A percentile compares a stretch with the other conserved stretches of the same genome.
Conservation (phyloP, 2,888 invertebrate genomes). For the Pterostichus madidus region DNA sequence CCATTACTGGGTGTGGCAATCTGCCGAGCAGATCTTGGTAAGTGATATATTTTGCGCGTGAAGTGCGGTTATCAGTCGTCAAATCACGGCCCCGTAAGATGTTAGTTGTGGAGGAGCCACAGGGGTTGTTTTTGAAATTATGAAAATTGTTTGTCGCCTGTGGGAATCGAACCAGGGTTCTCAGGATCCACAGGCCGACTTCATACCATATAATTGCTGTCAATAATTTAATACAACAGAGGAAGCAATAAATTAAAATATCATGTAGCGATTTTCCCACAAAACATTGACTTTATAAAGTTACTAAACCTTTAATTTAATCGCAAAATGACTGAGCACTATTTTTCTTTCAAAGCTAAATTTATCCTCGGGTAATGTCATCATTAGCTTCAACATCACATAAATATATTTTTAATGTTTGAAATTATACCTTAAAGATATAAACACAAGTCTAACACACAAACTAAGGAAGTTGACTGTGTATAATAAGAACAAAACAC, state of each 20-base stretch:
- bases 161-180: too few species aligned
- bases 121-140: too few species aligned
- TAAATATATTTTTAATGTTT: slow-evolving; percentile 32
- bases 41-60: too few species aligned
- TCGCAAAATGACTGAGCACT: background rate
- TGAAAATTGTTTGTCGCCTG: too few species aligned
- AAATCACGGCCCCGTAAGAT: too few species aligned
- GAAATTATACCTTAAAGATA: slow-evolving; percentile 25
- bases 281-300: background rate
- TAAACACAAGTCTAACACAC: slow-evolving; percentile 29
- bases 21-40: too few species aligned
- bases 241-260: background rate
- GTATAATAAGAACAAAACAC: slow-evolving; percentile 48
- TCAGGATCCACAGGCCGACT: too few species aligned
- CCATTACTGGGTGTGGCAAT: too few species aligned
- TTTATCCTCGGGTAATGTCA: slow-evolving; percentile 8
- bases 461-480: slow-evolving; percentile 46
- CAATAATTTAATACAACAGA: background rate
- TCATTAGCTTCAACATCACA: slow-evolving; percentile 33
- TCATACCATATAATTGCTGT: background rate
- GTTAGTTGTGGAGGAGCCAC: too few species aligned
- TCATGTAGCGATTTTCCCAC: background rate
- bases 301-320: slow-evolving; percentile 1
- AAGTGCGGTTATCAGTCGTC: too few species aligned
- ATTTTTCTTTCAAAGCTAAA: slow-evolving; percentile 5